A percentile compares a stretch with the other conserved stretches of the same genome.
Conservation (phyloP, 2,113 vertebrate species). For the Atractosteus spatula region DNA sequence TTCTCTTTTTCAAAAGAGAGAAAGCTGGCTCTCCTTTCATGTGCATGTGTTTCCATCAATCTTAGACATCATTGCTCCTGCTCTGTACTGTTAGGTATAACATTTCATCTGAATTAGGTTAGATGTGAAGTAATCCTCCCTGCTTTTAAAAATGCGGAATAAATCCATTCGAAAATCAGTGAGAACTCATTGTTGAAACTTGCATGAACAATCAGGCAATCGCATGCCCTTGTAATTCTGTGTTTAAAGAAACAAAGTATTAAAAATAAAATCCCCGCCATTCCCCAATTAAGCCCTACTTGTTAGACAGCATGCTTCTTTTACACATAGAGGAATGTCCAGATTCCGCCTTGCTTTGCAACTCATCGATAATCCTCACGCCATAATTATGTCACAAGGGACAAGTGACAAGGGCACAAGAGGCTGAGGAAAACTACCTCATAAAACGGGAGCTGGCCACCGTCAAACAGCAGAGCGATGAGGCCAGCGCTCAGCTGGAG, state of each 20-base stretch:
- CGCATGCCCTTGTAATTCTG: conserved; percentile 15
- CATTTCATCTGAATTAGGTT: not conserved
- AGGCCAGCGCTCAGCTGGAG: conserved; percentile 89
- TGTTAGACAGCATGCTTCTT: conserved; percentile 21
- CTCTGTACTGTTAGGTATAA: not conserved
- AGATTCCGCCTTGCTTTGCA: conserved; percentile 40
- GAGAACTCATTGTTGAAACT: conserved; percentile 11
- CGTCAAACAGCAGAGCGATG: conserved; percentile 95
- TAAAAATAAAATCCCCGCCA: not conserved
- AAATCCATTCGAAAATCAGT: conserved; percentile 15
- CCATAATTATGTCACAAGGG: conserved; percentile 92
- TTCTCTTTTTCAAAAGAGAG: conserved; percentile 15
- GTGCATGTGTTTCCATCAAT: conserved; percentile 44
- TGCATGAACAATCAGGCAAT: conserved; percentile 45
- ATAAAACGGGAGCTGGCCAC: conserved; percentile 98
- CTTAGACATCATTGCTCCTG: conserved; percentile 4
- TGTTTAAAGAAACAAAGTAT: conserved; percentile 14
- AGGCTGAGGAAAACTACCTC: conserved; percentile 99
- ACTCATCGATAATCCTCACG: conserved; percentile 34
- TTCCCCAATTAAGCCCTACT: conserved; percentile 25
- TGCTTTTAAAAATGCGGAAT: not conserved
- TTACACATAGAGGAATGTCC: not conserved
- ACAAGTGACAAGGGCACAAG: conserved; percentile 99
- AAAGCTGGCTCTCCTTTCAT: conserved; percentile 20
- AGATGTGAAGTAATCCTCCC: conserved; percentile 5